Conservation (phyloP, 2,888 invertebrate genomes). For the Brachyptera putata region DNA sequence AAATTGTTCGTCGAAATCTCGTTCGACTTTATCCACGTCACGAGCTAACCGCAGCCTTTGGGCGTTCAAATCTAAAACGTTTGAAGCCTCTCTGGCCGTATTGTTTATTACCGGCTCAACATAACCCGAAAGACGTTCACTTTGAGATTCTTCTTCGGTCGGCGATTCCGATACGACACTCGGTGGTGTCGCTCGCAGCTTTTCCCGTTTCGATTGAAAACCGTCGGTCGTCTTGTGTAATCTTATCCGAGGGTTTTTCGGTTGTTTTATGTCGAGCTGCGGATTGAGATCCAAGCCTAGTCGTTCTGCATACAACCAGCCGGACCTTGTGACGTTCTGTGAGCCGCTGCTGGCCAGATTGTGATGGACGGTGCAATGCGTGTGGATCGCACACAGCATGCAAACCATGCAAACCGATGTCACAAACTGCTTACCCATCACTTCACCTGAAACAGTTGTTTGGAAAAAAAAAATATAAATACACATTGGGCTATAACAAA, state of each 20-base stretch:
- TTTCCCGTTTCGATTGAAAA: neutral
- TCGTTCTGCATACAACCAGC: neutral
- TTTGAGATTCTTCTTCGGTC: neutral
- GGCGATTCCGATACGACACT: neutral
- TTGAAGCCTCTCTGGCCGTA: neutral
- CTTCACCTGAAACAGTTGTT: no score
- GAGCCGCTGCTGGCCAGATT: neutral
- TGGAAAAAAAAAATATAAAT: no score
- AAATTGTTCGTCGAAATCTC: conserved; percentile 14
- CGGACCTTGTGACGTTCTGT: neutral
- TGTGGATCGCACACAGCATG: conserved; percentile 27
- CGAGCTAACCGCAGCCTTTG: neutral
- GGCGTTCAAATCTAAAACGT: neutral
- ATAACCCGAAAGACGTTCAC: neutral
- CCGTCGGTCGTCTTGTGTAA: neutral
- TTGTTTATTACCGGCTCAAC: neutral
- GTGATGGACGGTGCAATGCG: conserved; percentile 21
- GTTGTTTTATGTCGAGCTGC: neutral
- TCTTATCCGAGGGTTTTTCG: neutral
- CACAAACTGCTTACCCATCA: conserved; percentile 28
- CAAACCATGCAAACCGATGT: conserved; percentile 29
- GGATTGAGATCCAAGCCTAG: neutral
- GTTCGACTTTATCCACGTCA: neutral
- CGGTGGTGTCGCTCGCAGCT: neutral
- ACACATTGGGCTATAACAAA: no score